These are phyloP conservation scores for Aspidiotus destructor DNA, from an alignment of 2,888 invertebrate genomes.

Conservation along the genomic window DNA sequence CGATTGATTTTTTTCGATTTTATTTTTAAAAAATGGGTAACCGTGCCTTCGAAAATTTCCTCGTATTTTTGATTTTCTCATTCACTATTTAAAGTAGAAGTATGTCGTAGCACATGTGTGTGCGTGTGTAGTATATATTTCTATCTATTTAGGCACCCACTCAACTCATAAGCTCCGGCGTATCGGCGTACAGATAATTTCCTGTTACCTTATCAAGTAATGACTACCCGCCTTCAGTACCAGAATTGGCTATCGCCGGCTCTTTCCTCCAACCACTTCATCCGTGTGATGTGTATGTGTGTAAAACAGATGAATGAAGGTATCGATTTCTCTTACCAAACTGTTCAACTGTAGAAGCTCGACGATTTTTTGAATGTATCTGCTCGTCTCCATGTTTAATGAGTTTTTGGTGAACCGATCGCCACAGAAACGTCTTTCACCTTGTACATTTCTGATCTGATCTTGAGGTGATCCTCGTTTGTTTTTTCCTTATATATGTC, in stretches of 20 bases:
- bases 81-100: background rate
- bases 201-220: slow-evolving; percentile 29
- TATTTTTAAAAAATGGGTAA: too few relatives aligned
- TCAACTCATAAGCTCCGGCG: slow-evolving; percentile 17
- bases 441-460: too few relatives aligned
- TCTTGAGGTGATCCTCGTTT: too few relatives aligned
- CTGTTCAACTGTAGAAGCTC: background rate
- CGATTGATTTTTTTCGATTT: too few relatives aligned
- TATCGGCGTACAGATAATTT: slow-evolving; percentile 16
- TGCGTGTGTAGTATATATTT: background rate
- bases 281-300: slow-evolving; percentile 4
- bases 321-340: slow-evolving; percentile 18
- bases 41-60: background rate
- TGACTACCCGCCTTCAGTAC: slow-evolving; percentile 27
- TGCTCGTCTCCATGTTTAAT: too few relatives aligned
- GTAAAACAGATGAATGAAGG: slow-evolving; percentile 6
- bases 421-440: too few relatives aligned
- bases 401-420: too few relatives aligned
- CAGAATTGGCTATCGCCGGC: slow-evolving; percentile 26
- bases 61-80: background rate
- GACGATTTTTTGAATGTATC: too few relatives aligned
- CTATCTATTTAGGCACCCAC: slow-evolving; percentile 15
- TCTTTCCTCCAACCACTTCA: slow-evolving; percentile 17
- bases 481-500: too few relatives aligned
- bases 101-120: background rate